Evolutionary conservation across 2,797 vertebrate species (phyloP), one percentile per base, ranked within the genome.

Genomic region (Oreortyx pictus): DNA sequence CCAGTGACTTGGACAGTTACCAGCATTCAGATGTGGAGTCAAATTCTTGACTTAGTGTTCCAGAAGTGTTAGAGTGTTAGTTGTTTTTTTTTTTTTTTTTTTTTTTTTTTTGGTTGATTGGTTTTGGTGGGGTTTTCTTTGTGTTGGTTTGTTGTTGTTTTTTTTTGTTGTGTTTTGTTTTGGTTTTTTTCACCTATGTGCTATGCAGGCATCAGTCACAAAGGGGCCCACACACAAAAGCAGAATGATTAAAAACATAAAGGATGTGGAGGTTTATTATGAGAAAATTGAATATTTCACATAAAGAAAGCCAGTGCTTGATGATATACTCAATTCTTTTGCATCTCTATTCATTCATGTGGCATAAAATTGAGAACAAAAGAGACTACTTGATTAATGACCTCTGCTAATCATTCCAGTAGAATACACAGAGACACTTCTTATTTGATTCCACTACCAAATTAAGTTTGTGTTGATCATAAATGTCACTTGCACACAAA

Each of bases 391-490:
- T 97, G 93, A 97, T 97, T 97, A 97, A 97, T 96, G 88, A 95
- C 90, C 92, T 92, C 68, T 82, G 52, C 78, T 97, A 97, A 96
- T 97, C 89, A 96, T 97, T 98, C 95, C 76, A 91, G 71, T 73
- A 95, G 74, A 96, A 95, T 73, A 96, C 65, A 97, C 31, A 83
- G 90, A 96, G 82, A 95, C 52, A 91, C 92, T 95, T 90, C 89
- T 89, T 61, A 90, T 89, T 97, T 97, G 95, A 97, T 96, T 97
- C 95, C 75, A 83, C 89, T 87, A 96, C 85, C 86, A 97, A 97
- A 97, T 97, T 97, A 97, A 97, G 76, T 96, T 97, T 93, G 47
- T 3, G 17, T 97, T 97, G 97, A 97, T 96, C 88, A 92, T 95
- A 96, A 97, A 96, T 96, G 94, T 93, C 96, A 96, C 92, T 97